Percentiles rank a stretch among this genome's conserved stretches.
Conservation (phyloP, 2,113 vertebrate species). For the Enhydra lutris region DNA sequence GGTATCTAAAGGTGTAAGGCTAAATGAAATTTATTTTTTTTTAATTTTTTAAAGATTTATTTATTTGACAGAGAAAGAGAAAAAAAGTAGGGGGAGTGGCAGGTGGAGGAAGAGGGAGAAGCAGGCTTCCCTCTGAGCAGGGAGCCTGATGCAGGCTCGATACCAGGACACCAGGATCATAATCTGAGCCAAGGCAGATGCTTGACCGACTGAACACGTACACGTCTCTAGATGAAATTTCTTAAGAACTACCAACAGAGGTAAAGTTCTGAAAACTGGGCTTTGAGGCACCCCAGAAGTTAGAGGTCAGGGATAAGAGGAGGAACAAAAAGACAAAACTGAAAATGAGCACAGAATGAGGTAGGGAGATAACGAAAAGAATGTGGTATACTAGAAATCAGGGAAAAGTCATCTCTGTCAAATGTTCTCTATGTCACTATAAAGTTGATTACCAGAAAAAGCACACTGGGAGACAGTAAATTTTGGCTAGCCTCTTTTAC, state of each 20-base stretch:
- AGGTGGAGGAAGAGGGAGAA: no score
- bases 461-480: fast-evolving
- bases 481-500: neutral
- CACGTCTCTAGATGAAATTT: neutral
- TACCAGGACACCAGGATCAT: no score
- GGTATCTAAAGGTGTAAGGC: neutral
- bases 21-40: neutral
- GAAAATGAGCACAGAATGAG: neutral
- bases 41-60: no score
- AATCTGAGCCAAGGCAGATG: no score
- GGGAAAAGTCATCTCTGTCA: neutral
- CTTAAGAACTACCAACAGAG: neutral
- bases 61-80: no score
- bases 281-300: neutral
- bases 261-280: neutral
- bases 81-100: no score
- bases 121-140: no score
- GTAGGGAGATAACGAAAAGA: neutral
- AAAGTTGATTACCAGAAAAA: neutral
- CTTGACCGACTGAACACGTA: no score
- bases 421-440: neutral
- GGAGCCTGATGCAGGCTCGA: fast-evolving
- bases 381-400: neutral
- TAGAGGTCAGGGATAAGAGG: neutral
- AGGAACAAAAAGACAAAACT: neutral